Conservation (phyloP, 2,888 invertebrate genomes). For the Steinernema hermaphroditum region DNA sequence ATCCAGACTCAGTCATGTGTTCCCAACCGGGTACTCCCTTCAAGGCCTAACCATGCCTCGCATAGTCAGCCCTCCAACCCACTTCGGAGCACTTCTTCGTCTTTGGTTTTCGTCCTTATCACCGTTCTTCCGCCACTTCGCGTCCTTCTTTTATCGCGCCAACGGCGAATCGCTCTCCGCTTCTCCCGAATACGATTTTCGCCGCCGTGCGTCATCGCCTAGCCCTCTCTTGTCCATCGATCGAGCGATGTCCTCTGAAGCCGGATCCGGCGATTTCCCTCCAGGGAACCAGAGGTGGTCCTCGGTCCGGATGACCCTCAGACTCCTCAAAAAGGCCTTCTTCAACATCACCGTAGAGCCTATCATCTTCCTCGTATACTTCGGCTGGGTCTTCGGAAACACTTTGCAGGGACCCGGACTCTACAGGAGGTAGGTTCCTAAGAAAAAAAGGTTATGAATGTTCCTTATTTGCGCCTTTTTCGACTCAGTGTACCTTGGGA, state of each 20-base stretch:
- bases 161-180: too few species aligned
- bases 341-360: constrained; percentile 42
- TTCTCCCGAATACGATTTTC: too few species aligned
- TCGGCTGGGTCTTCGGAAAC: constrained; percentile 53
- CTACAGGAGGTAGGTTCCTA: constrained; percentile 40
- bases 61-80: neutral
- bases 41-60: constrained; percentile 4
- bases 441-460: neutral
- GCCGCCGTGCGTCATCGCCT: too few species aligned
- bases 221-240: too few species aligned
- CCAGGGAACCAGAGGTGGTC: neutral
- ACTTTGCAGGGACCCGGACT: constrained; percentile 49
- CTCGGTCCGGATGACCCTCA: neutral
- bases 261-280: neutral
- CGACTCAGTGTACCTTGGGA: too few species aligned
- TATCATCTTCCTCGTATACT: constrained; percentile 48
- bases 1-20: too few species aligned
- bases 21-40: too few species aligned
- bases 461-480: too few species aligned
- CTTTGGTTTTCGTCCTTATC: neutral
- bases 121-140: neutral
- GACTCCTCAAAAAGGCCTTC: neutral
- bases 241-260: neutral
- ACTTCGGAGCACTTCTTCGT: neutral
- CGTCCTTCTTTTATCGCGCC: neutral